A percentile compares a stretch with the other conserved stretches of the same genome.
Conservation (phyloP, 2,888 invertebrate species). For the Nomada fucata region DNA sequence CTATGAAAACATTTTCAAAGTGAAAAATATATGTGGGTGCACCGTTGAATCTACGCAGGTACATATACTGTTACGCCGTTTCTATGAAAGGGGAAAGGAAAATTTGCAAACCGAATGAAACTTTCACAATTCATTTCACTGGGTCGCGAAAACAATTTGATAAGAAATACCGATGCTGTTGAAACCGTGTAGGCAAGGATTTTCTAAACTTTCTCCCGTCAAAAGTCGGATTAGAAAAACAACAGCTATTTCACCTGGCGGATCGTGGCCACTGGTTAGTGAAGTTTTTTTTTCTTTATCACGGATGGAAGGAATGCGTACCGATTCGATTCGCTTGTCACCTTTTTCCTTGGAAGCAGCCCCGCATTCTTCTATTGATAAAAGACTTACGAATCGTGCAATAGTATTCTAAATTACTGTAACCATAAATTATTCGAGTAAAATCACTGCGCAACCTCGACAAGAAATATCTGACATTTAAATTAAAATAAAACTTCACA, state of each 20-base stretch:
- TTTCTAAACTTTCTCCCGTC: slow-evolving; percentile 50
- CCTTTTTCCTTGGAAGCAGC: too few relatives aligned
- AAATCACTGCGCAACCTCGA: too few relatives aligned
- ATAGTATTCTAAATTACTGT: too few relatives aligned
- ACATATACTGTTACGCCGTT: neutral
- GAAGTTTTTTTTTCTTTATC: slow-evolving; percentile 2
- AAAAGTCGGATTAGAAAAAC: slow-evolving; percentile 24
- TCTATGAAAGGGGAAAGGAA: neutral
- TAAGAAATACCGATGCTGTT: neutral
- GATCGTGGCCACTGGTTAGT: neutral
- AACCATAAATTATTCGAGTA: too few relatives aligned
- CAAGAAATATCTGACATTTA: too few relatives aligned
- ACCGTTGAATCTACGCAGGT: too few relatives aligned
- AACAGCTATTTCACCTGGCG: slow-evolving; percentile 21
- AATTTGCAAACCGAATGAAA: neutral
- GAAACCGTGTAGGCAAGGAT: neutral
- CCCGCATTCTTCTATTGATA: too few relatives aligned
- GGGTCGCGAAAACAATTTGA: neutral
- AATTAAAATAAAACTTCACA: too few relatives aligned
- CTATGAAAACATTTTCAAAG: too few relatives aligned
- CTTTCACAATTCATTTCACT: neutral
- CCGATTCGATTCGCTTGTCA: neutral
- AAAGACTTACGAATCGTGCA: too few relatives aligned
- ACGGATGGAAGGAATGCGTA: neutral
- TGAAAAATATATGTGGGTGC: too few relatives aligned